Evolutionary conservation across 2,797 vertebrate species (phyloP), one percentile per base, ranked within the genome.

Genomic region (Ptychobarbus kaznakovi): DNA sequence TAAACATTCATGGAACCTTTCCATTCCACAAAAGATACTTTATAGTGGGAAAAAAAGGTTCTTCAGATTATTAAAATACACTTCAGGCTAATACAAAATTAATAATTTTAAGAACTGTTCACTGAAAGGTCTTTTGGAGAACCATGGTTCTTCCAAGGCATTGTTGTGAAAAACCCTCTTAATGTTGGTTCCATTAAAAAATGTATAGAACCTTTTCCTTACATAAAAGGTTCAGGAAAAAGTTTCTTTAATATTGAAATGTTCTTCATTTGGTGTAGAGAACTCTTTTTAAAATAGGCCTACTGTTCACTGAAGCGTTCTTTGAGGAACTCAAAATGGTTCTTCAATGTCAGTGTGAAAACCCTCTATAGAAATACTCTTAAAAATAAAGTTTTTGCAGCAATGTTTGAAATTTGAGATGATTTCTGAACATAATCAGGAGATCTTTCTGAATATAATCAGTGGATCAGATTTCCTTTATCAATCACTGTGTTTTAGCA

Each of bases 401-500:
- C 18, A 56, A 56, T 56, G 9, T 13, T 76, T 68, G 44, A 40
- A 84, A 77, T 77, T 25, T 61, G 25, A 58, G 35, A 32, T 42
- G n/a, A 78, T 80, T 85, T 79, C 20, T 66, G 2, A 91, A 89
- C 89, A 89, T 86, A 80, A 51, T n/a, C 72, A 58, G 7, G 6
- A 25, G 58, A 25, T 61, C 58, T 80, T 85, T 85, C 28, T 80
- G 9, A 91, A 89, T 88, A 89, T 86, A 81, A 51, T n/a, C 72
- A 58, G 6, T 6, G 46, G 46, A 16, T 72, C 68, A 42, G 35
- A 38, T 65, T 66, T 82, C 22, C 38, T 80, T 53, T 46, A 80
- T 85, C 84, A 85, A 85, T 82, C 56, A 58, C 72, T 22, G 68
- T 87, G 77, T 87, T 82, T 69, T 78, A 84, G 42, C 68, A 53